These are phyloP conservation scores for Tetragonula clypearis DNA, from an alignment of 1,140 invertebrate species.

Conservation along the genomic window DNA sequence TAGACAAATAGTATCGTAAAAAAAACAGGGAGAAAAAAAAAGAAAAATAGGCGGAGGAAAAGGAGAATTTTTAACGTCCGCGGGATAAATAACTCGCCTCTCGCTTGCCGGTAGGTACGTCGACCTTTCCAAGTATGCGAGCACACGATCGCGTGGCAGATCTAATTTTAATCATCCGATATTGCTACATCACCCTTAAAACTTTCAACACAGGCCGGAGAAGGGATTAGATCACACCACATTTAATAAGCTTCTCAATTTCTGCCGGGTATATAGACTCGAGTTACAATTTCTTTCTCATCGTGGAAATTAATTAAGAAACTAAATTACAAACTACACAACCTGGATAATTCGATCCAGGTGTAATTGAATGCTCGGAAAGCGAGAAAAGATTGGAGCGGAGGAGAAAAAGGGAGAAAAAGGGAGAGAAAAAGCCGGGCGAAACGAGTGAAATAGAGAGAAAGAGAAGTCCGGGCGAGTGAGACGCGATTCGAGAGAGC, in stretches of 20 bases:
- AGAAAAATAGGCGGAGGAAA: neutral
- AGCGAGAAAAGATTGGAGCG: neutral
- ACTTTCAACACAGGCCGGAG: neutral
- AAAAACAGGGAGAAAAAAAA: no score
- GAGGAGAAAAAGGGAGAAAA: neutral
- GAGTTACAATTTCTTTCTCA: conserved; percentile 8
- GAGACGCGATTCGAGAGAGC: no score
- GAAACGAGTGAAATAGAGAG: neutral
- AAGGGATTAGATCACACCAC: conserved; percentile 45
- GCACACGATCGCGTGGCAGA: neutral
- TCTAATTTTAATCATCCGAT: conserved; percentile 56
- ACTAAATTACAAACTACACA: conserved; percentile 17
- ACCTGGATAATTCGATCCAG: neutral
- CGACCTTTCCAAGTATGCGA: conserved; percentile 10
- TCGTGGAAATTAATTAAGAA: conserved; percentile 24
- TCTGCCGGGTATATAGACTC: conserved; percentile 13
- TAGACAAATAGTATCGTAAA: neutral
- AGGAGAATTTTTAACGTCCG: neutral
- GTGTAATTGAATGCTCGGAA: neutral
- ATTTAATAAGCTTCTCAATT: conserved; percentile 55
- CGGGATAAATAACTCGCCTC: conserved; percentile 5
- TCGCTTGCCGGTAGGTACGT: neutral
- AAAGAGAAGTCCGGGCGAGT: neutral
- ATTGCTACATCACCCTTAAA: conserved; percentile 51
- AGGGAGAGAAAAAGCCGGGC: no score